phyloP scores from a whole-genome alignment of 2,113 vertebrate genomes.

The Cynocephalus volans region DNA sequence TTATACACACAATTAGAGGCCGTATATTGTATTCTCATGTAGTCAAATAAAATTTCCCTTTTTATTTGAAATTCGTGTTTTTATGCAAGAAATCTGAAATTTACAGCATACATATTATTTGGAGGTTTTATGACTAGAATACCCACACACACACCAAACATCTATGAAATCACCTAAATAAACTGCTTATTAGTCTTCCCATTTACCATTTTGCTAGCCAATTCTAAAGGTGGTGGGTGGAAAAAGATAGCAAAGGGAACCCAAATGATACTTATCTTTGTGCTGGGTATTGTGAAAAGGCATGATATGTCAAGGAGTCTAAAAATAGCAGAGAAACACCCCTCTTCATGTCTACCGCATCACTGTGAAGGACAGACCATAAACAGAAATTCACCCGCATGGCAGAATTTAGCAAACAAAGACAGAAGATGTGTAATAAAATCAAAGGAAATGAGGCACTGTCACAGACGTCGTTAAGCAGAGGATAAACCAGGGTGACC shows the following conservation, averaged over 20 bases:
- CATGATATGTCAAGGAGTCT: background rate
- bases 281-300: background rate
- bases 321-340: background rate
- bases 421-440: rapidly evolving
- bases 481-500: background rate
- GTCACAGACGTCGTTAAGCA: background rate
- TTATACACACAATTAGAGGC: background rate
- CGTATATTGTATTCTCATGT: background rate
- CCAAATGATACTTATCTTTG: background rate
- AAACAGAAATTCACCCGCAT: background rate
- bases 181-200: constrained; percentile 4
- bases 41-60: background rate
- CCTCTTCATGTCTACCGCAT: background rate
- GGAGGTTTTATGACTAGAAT: background rate
- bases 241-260: background rate
- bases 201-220: background rate
- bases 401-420: background rate
- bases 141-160: background rate
- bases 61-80: constrained; percentile 28
- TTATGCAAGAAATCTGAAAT: constrained; percentile 30
- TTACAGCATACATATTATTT: background rate
- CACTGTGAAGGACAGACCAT: rapidly evolving
- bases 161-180: constrained; percentile 43
- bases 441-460: background rate
- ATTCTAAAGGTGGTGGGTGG: background rate